Conservation (phyloP, 2,797 vertebrate species). For the Melanotaenia pygmaea region DNA sequence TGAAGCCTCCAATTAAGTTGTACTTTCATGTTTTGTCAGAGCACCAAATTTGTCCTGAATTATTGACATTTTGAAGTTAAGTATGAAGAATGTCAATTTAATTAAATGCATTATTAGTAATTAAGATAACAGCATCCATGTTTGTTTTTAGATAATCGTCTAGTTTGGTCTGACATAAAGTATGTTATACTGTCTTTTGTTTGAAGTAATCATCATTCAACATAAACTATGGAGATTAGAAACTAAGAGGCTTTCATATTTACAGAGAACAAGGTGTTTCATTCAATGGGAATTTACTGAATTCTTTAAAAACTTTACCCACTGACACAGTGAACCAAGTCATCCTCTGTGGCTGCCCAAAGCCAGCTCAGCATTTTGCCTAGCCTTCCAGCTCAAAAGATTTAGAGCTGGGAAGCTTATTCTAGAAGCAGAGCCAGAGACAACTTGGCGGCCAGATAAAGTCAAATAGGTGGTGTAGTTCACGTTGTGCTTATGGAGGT, state of each 20-base stretch:
- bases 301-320: conserved; percentile 44
- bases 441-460: conserved; percentile 10
- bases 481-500: neutral
- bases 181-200: neutral
- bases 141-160: neutral
- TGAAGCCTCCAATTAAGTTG: too few species aligned
- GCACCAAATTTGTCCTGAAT: too few species aligned
- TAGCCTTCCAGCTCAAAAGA: conserved; percentile 38
- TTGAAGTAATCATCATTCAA: conserved; percentile 16
- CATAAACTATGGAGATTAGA: conserved; percentile 30
- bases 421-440: conserved; percentile 18
- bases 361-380: conserved; percentile 33
- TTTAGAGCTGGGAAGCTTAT: conserved; percentile 32
- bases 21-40: too few species aligned
- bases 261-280: conserved; percentile 41
- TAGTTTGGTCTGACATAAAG: neutral
- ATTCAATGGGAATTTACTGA: conserved; percentile 35
- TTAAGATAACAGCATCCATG: neutral
- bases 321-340: conserved; percentile 62
- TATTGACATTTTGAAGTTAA: too few species aligned
- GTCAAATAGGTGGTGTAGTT: conserved; percentile 13
- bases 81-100: too few species aligned
- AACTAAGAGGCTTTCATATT: conserved; percentile 50
- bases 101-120: too few species aligned
- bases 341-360: neutral